Base-by-base conservation (phyloP, 2,113 vertebrate species). In the Eidolon helvum region DNA sequence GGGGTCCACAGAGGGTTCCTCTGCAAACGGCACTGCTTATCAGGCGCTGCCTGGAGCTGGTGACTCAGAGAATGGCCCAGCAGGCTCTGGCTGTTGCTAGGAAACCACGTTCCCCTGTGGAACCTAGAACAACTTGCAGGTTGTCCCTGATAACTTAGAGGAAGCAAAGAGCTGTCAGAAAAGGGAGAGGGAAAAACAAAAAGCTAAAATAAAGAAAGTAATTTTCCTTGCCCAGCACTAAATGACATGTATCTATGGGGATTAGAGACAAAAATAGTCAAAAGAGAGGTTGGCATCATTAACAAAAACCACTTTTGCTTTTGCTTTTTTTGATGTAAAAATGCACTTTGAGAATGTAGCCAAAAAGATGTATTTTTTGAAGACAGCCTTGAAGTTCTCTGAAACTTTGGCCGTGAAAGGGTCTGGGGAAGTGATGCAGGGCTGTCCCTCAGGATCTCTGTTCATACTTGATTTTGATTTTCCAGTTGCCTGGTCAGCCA, bases 21-120 rank as follows among this genome's bases (percentile, higher is more conserved):
- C 1, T 88, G 69, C 82, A 95, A 87, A 1, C 26, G 0, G 26
- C 0, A 8, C 92, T 89, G 96, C 97, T 98, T 96, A 97, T 98
- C 95, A 88, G 97, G 97, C 98, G 97, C 88, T 96, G 93, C 97
- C 96, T 50, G 82, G 96, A 98, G 97, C 96, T 97, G 90, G 96
- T 98, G 98, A 97, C 97, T 96, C 80, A 66, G 26, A 98, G 97
- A 98, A 96, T 97, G 96, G 96, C 98, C 97, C 97, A 98, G 98
- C 96, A 96, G 97, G 96, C 97, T 88, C 96, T 94, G 86, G 90
- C 96, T 97, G 98, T 90, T 97, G 97, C 97, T 96, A 91, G 94
- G 97, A 97, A 94, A 90, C 98, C 74, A 66, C 30, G 91, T 96
- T 98, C 98, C 98, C 97, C 90, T 92, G 61, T 97, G 96, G 97